These are phyloP conservation scores for Synanthedon andrenaeformis DNA, from an alignment of 2,888 invertebrate species.

Conservation along the genomic window DNA sequence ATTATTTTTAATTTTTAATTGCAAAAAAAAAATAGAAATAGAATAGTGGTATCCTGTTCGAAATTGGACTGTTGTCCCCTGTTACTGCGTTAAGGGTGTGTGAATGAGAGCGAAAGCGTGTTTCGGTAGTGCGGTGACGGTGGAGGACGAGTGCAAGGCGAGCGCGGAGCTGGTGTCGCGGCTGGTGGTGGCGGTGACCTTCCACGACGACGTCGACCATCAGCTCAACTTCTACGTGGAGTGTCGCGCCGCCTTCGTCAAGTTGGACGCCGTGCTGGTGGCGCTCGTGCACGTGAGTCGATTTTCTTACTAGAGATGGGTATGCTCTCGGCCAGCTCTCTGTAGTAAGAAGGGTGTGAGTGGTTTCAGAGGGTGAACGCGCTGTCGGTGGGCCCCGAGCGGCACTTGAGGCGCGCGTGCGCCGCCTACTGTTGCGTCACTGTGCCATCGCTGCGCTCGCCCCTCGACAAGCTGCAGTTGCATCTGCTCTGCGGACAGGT, in stretches of 20 bases:
- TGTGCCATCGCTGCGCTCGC: slow-evolving; percentile 90
- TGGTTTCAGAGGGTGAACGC: not conserved
- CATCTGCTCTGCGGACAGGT: slow-evolving; percentile 91
- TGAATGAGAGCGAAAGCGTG: no score
- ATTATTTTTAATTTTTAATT: no score
- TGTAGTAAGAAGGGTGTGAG: no score
- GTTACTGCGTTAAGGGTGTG: no score
- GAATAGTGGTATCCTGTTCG: no score
- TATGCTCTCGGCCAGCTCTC: no score
- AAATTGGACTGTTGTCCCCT: no score
- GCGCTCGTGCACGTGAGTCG: slow-evolving; percentile 84
- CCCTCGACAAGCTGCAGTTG: slow-evolving; percentile 83
- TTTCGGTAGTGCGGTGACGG: slow-evolving; percentile 80
- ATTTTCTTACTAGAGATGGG: not conserved
- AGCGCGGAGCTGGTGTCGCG: slow-evolving; percentile 86
- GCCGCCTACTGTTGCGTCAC: slow-evolving; percentile 96
- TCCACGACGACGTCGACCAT: slow-evolving; percentile 88
- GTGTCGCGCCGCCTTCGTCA: slow-evolving; percentile 89
- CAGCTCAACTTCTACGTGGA: slow-evolving; percentile 95
- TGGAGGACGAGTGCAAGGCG: slow-evolving; percentile 91
- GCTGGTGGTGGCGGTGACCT: slow-evolving; percentile 83
- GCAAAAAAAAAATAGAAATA: no score
- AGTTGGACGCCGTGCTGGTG: slow-evolving; percentile 87
- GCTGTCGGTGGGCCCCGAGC: slow-evolving; percentile 67
- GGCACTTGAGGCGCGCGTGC: slow-evolving; percentile 92